A percentile compares a stretch with the other conserved stretches of the same genome.
Evolutionary conservation across 2,113 vertebrate genomes (phyloP).

Genomic region (Callospermophilus lateralis): DNA sequence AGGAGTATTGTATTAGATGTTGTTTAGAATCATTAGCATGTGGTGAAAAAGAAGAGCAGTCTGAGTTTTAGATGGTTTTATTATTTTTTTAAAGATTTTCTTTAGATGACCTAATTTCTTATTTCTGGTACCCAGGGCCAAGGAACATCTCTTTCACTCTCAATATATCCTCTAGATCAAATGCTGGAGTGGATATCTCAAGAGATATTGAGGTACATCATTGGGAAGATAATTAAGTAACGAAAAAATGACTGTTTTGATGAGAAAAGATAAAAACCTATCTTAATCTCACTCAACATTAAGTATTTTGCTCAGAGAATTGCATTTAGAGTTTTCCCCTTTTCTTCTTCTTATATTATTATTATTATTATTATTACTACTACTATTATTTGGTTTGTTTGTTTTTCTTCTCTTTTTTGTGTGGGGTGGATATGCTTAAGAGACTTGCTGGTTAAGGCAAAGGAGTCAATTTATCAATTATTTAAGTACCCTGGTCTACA

Average conservation of each 20-base stretch:
- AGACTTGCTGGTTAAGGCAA: background rate
- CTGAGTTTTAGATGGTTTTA: background rate
- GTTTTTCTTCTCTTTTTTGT: background rate
- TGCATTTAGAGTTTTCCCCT: background rate
- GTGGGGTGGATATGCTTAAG: background rate
- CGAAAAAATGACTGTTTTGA: constrained; percentile 23
- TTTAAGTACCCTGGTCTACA: background rate
- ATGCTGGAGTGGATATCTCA: background rate
- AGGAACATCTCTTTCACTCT: fast-evolving
- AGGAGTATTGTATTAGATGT: background rate
- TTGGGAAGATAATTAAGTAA: background rate
- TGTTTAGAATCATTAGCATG: background rate
- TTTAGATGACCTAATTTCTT: background rate
- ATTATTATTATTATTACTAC: too few relatives aligned
- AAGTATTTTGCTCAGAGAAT: background rate
- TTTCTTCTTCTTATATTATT: background rate
- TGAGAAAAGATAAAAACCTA: background rate
- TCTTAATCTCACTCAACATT: background rate
- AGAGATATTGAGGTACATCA: background rate
- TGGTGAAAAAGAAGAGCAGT: background rate
- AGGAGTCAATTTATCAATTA: constrained; percentile 23
- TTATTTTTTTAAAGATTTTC: constrained; percentile 6
- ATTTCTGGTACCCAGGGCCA: background rate
- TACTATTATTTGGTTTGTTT: background rate
- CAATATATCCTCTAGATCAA: background rate